phyloP scores from a whole-genome alignment of 2,797 vertebrate genomes.

The Lophius americanus region DNA sequence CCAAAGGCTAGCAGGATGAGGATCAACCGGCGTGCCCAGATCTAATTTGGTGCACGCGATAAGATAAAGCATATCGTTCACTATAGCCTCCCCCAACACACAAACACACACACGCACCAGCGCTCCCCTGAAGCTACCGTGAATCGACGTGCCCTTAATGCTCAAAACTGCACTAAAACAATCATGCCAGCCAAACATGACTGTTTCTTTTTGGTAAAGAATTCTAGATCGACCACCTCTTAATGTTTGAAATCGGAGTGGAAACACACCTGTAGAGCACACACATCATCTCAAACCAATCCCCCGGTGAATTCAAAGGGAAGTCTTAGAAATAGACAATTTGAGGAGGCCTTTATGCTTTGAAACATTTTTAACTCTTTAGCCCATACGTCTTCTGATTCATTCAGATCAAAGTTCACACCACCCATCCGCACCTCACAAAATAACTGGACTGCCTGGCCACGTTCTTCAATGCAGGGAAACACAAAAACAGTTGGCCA shows the following conservation, averaged over 20 bases:
- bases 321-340: conserved; percentile 81
- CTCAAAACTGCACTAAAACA: conserved; percentile 78
- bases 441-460: conserved; percentile 90
- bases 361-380: conserved; percentile 50
- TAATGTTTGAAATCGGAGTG: conserved; percentile 31
- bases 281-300: conserved; percentile 40
- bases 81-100: conserved; percentile 29
- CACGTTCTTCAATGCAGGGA: conserved; percentile 82
- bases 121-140: conserved; percentile 47
- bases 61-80: conserved; percentile 32
- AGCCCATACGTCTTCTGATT: conserved; percentile 39
- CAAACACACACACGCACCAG: conserved; percentile 47
- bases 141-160: conserved; percentile 67
- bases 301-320: conserved; percentile 73
- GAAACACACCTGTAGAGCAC: conserved; percentile 50
- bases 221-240: conserved; percentile 37
- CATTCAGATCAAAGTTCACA: conserved; percentile 19
- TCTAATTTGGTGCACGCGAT: conserved; percentile 38
- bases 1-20: conserved; percentile 44
- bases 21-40: conserved; percentile 42
- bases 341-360: conserved; percentile 76
- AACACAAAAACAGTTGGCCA: conserved; percentile 64
- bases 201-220: conserved; percentile 26
- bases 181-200: conserved; percentile 71
- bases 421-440: conserved; percentile 75